Evolutionary conservation across 1,140 invertebrate genomes (phyloP), one percentile per base, ranked within the genome.

Genomic region (Lethocerus indicus): DNA sequence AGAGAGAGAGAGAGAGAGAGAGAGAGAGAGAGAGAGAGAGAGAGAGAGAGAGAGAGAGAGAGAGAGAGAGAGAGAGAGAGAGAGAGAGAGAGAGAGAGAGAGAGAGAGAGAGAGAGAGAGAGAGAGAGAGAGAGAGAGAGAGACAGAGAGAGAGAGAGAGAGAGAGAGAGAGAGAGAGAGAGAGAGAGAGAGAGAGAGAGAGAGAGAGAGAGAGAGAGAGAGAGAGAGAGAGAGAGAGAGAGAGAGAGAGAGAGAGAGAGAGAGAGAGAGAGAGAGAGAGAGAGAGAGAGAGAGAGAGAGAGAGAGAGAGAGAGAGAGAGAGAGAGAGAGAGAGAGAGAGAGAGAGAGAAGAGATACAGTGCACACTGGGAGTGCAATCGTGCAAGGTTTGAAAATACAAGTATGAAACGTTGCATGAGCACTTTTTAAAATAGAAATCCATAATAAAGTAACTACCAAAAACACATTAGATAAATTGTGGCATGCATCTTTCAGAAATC

Each of bases 81-180:
- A 25, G 41, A 43, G 41, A 21, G 41, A 23, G 41, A 40, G 37
- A 40, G 37, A 40, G 37, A 40, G 37, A 40, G 37, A 40, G 37
- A 40, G 37, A 40, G 37, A 40, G 37, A 40, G 37, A 40, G 37
- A 40, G 37, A 40, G 37, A 40, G 37, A 40, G 37, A 40, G 37
- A 40, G 37, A 40, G 37, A 40, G 37, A 40, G 37, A 40, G 37
- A 40, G 37, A 40, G 6, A 16, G 37, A 40, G 37, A 40, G 37
- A 40, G 37, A 40, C 14, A 40, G 44, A 46, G 44, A 46, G 44
- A 46, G 44, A 46, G 44, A 46, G 44, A 46, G 44, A 46, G 45
- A 47, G 45, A 47, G 45, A 47, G 45, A 47, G 45, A 47, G 45
- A 47, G 45, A 47, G 45, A 36, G 45, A 47, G 45, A 47, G 45